Evolutionary conservation across 1,140 invertebrate genomes (phyloP).

Genomic region (Pentalonia nigronervosa): DNA sequence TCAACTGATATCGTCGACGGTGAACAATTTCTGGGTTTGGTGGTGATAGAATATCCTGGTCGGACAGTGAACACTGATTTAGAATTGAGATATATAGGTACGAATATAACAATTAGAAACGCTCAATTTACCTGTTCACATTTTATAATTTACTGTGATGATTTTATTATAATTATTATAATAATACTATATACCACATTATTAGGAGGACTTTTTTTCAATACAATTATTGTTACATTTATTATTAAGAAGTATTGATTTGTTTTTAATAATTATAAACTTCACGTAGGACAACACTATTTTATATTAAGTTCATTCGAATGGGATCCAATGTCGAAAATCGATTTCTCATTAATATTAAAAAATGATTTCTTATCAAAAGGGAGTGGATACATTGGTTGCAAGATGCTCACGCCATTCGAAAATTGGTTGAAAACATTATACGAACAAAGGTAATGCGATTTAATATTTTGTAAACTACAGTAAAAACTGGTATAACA

Average conservation of each 20-base stretch:
- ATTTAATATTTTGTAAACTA: background rate
- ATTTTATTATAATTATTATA: background rate
- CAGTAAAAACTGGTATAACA: background rate
- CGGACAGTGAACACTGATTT: conserved; percentile 68
- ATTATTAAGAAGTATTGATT: background rate
- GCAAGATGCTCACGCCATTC: conserved; percentile 75
- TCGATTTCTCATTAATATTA: conserved; percentile 67
- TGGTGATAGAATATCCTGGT: conserved; percentile 77
- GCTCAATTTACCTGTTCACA: background rate
- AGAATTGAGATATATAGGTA: conserved; percentile 40
- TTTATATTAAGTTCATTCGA: conserved; percentile 63
- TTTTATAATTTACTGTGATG: background rate
- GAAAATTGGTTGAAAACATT: conserved; percentile 76
- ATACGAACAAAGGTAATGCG: conserved; percentile 69
- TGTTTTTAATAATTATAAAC: background rate
- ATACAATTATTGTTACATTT: too few relatives aligned
- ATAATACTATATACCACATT: background rate
- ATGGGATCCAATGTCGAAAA: conserved; percentile 68
- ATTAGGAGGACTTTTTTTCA: too few relatives aligned
- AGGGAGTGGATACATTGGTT: conserved; percentile 65
- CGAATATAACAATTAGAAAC: background rate
- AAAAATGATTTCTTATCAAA: conserved; percentile 65
- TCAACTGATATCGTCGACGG: conserved; percentile 63
- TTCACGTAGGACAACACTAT: conserved; percentile 36
- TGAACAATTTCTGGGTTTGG: conserved; percentile 70